phyloP scores from a whole-genome alignment of 2,113 vertebrate species.

The Stigmatopora argus region DNA sequence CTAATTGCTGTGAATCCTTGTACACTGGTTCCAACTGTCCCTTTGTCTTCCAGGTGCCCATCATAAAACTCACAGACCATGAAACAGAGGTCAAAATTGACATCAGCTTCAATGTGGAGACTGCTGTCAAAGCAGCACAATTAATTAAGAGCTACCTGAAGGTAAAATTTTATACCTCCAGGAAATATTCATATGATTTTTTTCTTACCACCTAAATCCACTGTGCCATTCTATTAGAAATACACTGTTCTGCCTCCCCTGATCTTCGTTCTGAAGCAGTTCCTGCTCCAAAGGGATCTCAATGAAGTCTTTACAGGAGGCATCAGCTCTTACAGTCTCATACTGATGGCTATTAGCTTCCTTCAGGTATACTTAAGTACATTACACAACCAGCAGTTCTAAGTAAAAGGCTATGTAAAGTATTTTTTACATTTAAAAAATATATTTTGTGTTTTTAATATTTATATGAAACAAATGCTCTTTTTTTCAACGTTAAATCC shows the following conservation, averaged over 20 bases:
- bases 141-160: slow-evolving; percentile 94
- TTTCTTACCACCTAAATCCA: background rate
- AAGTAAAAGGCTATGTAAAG: too few relatives aligned
- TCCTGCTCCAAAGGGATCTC: slow-evolving; percentile 75
- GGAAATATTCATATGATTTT: background rate
- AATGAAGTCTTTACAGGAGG: slow-evolving; percentile 80
- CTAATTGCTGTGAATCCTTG: background rate
- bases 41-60: slow-evolving; percentile 80
- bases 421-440: too few relatives aligned
- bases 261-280: slow-evolving; percentile 80
- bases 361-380: slow-evolving; percentile 63
- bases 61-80: slow-evolving; percentile 97
- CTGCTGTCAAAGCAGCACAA: slow-evolving; percentile 91
- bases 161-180: slow-evolving; percentile 50
- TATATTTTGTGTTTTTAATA: too few relatives aligned
- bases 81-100: slow-evolving; percentile 95
- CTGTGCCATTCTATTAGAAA: slow-evolving; percentile 48
- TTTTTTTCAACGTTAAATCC: too few relatives aligned
- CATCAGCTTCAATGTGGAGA: slow-evolving; percentile 98
- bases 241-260: slow-evolving; percentile 76
- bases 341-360: slow-evolving; percentile 78
- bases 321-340: slow-evolving; percentile 78
- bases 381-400: background rate
- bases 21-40: background rate
- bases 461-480: too few relatives aligned